phyloP scores from a whole-genome alignment of 2,888 invertebrate species.

The Scelioninae gen. 2 region DNA sequence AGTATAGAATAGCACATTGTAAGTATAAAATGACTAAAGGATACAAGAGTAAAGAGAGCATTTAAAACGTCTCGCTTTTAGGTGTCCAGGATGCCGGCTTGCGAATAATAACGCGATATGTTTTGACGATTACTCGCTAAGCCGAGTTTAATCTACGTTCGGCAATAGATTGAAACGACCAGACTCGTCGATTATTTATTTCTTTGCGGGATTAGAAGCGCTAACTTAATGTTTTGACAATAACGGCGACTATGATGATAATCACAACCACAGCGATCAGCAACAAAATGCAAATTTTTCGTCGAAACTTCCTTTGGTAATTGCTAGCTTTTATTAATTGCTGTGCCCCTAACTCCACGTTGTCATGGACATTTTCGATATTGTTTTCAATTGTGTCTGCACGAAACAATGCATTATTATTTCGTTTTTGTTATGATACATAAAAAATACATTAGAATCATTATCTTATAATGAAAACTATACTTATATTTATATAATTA shows the following conservation, averaged over 20 bases:
- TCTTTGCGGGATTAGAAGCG: slow-evolving; percentile 66
- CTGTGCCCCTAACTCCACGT: slow-evolving; percentile 87
- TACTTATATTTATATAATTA: too few relatives aligned
- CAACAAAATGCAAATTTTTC: slow-evolving; percentile 84
- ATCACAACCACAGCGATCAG: slow-evolving; percentile 82
- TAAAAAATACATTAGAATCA: slow-evolving; percentile 1
- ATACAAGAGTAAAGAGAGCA: slow-evolving; percentile 43
- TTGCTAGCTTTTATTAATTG: slow-evolving; percentile 88
- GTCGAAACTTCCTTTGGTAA: slow-evolving; percentile 86
- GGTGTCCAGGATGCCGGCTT: slow-evolving; percentile 30
- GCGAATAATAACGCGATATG: slow-evolving; percentile 51
- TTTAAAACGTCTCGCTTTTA: slow-evolving; percentile 35
- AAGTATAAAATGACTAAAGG: slow-evolving; percentile 32
- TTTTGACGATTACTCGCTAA: slow-evolving; percentile 41
- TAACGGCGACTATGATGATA: slow-evolving; percentile 81
- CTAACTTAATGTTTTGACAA: slow-evolving; percentile 75
- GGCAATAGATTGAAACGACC: slow-evolving; percentile 70
- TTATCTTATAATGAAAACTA: too few relatives aligned
- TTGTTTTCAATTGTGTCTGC: slow-evolving; percentile 89
- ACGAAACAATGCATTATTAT: slow-evolving; percentile 63
- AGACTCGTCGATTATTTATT: slow-evolving; percentile 63
- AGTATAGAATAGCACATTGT: too few relatives aligned
- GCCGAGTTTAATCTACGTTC: slow-evolving; percentile 36
- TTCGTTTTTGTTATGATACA: not conserved
- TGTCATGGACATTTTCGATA: slow-evolving; percentile 84